Evolutionary conservation across 2,888 invertebrate genomes (phyloP), one percentile per base, ranked within the genome.

Genomic region (Drosophila putrida): DNA sequence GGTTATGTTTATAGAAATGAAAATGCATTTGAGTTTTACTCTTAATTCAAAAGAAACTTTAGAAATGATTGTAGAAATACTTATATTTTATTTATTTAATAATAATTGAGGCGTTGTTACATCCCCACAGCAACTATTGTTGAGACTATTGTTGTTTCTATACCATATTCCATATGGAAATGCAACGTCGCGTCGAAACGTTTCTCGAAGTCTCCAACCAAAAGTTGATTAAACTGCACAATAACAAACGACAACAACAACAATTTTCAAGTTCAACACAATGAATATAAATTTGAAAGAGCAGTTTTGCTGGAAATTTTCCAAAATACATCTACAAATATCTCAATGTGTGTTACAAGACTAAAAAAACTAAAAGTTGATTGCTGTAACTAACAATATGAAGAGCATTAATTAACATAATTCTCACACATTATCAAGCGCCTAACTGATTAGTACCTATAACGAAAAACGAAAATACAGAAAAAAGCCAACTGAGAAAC

Each of bases 211-310:
- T 76, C 82, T 68, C 78, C 33, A 59, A 65, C 79, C 71, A 87
- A 87, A 86, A 88, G 88, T 84, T 84, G 88, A 84, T 88, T 84
- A 88, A 84, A 88, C 88, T 88, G 86, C 79, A 84, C 83, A 88
- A 86, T 88, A 83, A 84, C 89, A 80, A 82, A 81, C 77, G 77
- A 58, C 83, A 83, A 72, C 76, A 78, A 80, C 72, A 75, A 71
- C 63, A 20, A 64, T 62, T 84, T 84, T 84, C 86, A 88, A 84
- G 83, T 84, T 84, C 84, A 84, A 78, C 78, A 88, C 83, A 88
- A 83, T 88, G 81, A 88, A 85, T 64, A 82, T 67, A 60, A 82
- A 82, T 82, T 82, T 84, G 74, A 81, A 78, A 84, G 82, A 84
- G 84, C 66, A 60, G 71, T 82, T 75, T 67, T 66, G 64, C 73